Percentiles rank a stretch among this genome's conserved stretches.
Evolutionary conservation across 2,797 vertebrate genomes (phyloP).

Genomic region (Caiman crocodilus): DNA sequence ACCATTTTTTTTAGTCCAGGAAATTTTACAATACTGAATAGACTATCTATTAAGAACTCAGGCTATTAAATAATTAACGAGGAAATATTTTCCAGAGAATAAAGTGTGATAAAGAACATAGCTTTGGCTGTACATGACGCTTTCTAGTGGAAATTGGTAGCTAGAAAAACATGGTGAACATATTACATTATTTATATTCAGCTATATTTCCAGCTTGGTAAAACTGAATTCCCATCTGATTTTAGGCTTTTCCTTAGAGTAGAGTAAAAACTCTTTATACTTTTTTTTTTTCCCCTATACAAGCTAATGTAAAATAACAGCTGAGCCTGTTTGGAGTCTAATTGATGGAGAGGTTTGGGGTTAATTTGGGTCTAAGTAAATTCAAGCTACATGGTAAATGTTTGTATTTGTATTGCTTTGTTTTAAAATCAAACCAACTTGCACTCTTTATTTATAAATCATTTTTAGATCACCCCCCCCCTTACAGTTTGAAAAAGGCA

Average conservation of each 20-base stretch:
- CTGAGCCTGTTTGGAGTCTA: background rate
- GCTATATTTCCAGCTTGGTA: background rate
- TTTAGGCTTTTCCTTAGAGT: background rate
- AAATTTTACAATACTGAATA: slow-evolving; percentile 9
- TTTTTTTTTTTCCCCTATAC: background rate
- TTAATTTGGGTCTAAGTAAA: background rate
- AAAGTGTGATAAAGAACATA: background rate
- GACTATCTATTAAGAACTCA: slow-evolving; percentile 10
- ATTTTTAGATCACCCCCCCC: background rate
- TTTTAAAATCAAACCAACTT: background rate
- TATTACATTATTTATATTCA: slow-evolving; percentile 30
- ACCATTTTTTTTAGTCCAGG: background rate
- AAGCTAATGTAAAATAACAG: background rate
- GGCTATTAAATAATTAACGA: background rate
- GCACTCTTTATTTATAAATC: no score
- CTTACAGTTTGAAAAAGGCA: background rate
- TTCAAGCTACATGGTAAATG: background rate
- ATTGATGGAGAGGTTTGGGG: background rate
- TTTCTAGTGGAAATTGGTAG: background rate
- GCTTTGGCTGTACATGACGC: background rate
- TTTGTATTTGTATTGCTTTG: background rate
- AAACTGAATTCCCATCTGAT: background rate
- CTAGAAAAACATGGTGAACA: background rate
- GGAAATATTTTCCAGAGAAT: background rate
- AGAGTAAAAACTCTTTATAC: background rate